phyloP scores from a whole-genome alignment of 37 sponge, comb jelly and placozoan species.

The Hormiphora californensis region DNA sequence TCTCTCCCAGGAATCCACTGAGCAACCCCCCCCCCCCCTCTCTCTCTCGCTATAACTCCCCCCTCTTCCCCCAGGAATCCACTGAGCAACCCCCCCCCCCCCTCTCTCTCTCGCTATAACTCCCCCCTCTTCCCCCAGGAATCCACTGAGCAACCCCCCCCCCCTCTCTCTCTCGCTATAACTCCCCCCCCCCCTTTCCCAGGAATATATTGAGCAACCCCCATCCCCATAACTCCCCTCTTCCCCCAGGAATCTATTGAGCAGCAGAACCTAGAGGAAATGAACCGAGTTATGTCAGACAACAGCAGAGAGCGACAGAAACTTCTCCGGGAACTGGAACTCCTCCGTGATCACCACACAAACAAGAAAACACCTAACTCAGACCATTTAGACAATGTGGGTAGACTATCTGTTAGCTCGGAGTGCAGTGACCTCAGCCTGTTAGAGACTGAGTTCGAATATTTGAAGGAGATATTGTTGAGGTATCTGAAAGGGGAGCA shows the following conservation, averaged over 20 bases:
- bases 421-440: background rate
- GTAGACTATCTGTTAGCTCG: background rate
- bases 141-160: too few species aligned
- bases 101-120: too few species aligned
- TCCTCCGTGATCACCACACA: background rate
- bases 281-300: slow-evolving; percentile 34
- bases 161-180: too few species aligned
- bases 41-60: too few species aligned
- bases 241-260: slow-evolving; percentile 8
- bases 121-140: background rate
- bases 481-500: slow-evolving; percentile 43
- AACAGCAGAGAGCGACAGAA: slow-evolving; percentile 29
- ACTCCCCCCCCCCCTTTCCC: too few species aligned
- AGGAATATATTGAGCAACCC: background rate
- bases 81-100: too few species aligned
- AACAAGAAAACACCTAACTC: background rate
- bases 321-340: slow-evolving; percentile 25
- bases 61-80: too few species aligned
- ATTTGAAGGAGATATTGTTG: slow-evolving; percentile 6
- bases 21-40: too few species aligned
- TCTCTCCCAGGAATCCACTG: too few species aligned
- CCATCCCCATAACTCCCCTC: too few species aligned
- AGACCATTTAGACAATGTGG: background rate
- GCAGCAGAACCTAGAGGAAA: slow-evolving; percentile 6
- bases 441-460: slow-evolving; percentile 26